Conservation (phyloP, 2,888 invertebrate genomes). For the Papilio protenor region DNA sequence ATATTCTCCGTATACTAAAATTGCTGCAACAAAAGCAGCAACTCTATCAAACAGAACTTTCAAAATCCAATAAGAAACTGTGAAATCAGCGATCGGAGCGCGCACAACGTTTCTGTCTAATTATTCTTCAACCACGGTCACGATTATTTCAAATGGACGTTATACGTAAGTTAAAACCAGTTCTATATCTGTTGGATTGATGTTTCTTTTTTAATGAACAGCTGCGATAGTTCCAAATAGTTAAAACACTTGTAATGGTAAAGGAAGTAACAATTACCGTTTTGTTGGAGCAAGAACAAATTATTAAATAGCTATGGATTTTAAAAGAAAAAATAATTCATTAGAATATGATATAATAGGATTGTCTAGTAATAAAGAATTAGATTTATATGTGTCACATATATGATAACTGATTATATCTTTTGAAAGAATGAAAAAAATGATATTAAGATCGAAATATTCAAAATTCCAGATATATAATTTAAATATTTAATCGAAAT, state of each 20-base stretch:
- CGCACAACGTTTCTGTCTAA: constrained; percentile 70
- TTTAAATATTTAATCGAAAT: constrained; percentile 52
- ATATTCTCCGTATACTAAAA: constrained; percentile 41
- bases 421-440: background rate
- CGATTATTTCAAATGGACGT: constrained; percentile 68
- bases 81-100: constrained; percentile 70
- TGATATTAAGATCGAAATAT: constrained; percentile 61
- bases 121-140: constrained; percentile 74
- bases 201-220: constrained; percentile 47
- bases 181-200: constrained; percentile 52
- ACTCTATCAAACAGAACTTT: constrained; percentile 68
- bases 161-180: constrained; percentile 55
- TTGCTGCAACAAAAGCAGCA: constrained; percentile 65
- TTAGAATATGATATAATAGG: background rate
- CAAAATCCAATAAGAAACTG: constrained; percentile 77
- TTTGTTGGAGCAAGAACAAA: background rate
- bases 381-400: background rate
- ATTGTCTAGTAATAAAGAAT: constrained; percentile 6
- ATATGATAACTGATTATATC: background rate
- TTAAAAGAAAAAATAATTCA: background rate
- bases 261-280: constrained; percentile 7
- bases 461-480: constrained; percentile 60
- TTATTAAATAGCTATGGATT: background rate
- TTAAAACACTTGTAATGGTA: constrained; percentile 38
- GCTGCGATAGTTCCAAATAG: constrained; percentile 45